phyloP scores from a whole-genome alignment of 1,140 invertebrate genomes.

The Bombus confusus region DNA sequence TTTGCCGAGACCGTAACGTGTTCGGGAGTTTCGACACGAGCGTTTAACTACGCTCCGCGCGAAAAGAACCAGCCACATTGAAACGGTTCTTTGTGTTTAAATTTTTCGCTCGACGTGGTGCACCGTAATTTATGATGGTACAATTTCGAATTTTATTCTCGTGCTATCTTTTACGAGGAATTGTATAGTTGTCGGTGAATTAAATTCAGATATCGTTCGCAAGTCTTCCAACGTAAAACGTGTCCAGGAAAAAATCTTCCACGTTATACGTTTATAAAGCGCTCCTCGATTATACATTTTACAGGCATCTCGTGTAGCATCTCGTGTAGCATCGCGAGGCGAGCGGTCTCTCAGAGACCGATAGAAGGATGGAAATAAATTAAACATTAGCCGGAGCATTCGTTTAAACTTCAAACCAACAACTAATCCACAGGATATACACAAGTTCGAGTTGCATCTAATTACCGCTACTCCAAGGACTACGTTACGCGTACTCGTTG shows the following conservation, averaged over 20 bases:
- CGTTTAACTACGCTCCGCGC: not conserved
- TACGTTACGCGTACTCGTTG: constrained; percentile 32
- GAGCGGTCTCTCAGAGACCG: too few relatives aligned
- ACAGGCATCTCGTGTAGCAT: not conserved
- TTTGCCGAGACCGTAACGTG: not conserved
- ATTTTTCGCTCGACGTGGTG: not conserved
- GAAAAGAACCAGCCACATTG: not conserved
- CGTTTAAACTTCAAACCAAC: constrained; percentile 51
- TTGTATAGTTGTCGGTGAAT: not conserved
- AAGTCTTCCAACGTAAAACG: not conserved
- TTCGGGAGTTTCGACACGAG: not conserved
- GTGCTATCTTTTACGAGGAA: not conserved
- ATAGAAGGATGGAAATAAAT: constrained; percentile 46
- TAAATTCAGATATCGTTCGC: not conserved
- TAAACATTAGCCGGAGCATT: constrained; percentile 49
- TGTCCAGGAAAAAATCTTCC: too few relatives aligned
- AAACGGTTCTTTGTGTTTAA: not conserved
- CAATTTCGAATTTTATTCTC: not conserved
- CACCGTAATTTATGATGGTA: not conserved
- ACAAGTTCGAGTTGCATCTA: constrained; percentile 47
- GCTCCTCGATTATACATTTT: not conserved
- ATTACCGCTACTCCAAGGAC: constrained; percentile 42
- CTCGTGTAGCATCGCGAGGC: not conserved
- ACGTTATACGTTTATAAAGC: not conserved
- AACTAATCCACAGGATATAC: constrained; percentile 35